Evolutionary conservation across 2,113 vertebrate species (phyloP).

Genomic region (Stomatorhinus ivindoensis): DNA sequence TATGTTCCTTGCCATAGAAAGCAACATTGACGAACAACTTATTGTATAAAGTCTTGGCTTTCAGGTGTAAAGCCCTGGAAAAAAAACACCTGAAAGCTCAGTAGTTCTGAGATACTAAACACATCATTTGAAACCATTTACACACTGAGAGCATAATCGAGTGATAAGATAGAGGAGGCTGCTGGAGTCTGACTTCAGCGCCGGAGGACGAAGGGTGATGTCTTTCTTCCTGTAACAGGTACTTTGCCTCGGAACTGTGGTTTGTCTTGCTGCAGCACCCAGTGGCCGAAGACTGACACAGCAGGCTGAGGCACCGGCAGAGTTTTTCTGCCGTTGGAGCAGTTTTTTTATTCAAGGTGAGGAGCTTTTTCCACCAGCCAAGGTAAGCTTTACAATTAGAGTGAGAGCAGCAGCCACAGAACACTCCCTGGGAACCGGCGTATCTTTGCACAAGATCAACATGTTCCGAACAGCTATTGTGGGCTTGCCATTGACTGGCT

Average conservation of each 20-base stretch:
- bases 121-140: neutral
- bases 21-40: neutral
- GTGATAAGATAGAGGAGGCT: constrained; percentile 11
- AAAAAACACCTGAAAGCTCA: neutral
- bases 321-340: neutral
- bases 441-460: constrained; percentile 18
- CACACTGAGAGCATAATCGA: neutral
- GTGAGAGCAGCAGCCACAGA: constrained; percentile 7
- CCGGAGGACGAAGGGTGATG: neutral
- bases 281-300: constrained; percentile 39
- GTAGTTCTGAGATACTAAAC: neutral
- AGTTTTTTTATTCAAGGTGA: constrained; percentile 17
- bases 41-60: neutral
- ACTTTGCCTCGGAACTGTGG: neutral
- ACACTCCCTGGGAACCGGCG: constrained; percentile 17
- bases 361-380: constrained; percentile 6
- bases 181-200: neutral
- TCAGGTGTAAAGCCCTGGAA: neutral
- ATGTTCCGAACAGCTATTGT: constrained; percentile 4
- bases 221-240: neutral
- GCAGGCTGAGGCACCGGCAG: constrained; percentile 7
- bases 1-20: neutral
- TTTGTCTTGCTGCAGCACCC: constrained; percentile 42
- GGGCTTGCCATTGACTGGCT: neutral
- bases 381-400: constrained; percentile 8